Percentiles rank a stretch among this genome's conserved stretches.
Evolutionary conservation across 2,797 vertebrate species (phyloP).

Genomic region (Coregonus ussuriensis): DNA sequence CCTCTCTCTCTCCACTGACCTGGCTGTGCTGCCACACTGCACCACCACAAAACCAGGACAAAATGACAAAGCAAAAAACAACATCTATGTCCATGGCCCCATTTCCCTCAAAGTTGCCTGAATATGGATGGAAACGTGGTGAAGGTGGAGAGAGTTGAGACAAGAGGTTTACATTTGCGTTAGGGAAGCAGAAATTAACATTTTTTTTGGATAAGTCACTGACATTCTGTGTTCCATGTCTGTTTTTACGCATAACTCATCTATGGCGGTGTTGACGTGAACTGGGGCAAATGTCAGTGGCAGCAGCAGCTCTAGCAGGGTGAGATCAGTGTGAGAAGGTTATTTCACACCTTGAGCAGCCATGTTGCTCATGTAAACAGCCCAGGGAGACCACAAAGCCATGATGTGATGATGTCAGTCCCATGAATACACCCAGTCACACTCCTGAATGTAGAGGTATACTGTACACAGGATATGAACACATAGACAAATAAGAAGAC

Average conservation of each 20-base stretch:
- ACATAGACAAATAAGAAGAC: background rate
- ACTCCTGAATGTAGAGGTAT: slow-evolving; percentile 10
- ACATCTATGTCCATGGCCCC: background rate
- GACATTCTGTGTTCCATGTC: no score
- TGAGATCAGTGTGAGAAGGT: background rate
- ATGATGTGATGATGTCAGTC: background rate
- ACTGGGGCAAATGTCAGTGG: background rate
- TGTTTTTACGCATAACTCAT: no score
- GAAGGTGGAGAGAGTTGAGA: background rate
- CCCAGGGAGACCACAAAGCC: slow-evolving; percentile 1
- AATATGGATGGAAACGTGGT: background rate
- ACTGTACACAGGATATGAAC: slow-evolving; percentile 36
- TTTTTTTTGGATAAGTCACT: no score
- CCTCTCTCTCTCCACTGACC: background rate
- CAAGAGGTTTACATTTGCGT: background rate
- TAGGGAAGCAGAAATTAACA: background rate
- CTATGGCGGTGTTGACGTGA: no score
- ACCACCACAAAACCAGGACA: slow-evolving; percentile 19
- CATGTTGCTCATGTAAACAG: background rate
- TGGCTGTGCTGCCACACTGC: background rate
- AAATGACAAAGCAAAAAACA: background rate
- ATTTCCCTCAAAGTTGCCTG: no score
- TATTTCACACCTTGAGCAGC: background rate
- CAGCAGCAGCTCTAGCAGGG: background rate
- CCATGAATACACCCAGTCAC: background rate